These are phyloP conservation scores for Hemitrygon akajei DNA, from an alignment of 2,797 vertebrate genomes.

Conservation along the genomic window DNA sequence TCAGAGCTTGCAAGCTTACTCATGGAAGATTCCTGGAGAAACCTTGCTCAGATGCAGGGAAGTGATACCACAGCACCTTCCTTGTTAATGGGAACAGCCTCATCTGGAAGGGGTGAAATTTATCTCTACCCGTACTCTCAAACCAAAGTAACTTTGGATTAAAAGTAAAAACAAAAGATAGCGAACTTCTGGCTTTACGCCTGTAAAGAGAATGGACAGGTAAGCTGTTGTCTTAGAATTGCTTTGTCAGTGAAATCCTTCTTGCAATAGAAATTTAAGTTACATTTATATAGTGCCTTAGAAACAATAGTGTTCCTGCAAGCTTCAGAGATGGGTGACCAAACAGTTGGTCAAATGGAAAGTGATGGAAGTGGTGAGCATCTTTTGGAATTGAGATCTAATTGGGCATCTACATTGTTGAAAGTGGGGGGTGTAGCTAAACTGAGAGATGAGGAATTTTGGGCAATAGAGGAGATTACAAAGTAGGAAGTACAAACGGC, in stretches of 20 bases:
- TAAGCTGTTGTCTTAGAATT: background rate
- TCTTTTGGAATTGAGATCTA: background rate
- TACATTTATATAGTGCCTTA: background rate
- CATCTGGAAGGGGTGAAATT: too few species aligned
- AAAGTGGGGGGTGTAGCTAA: background rate
- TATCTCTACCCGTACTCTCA: too few species aligned
- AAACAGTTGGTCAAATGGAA: background rate
- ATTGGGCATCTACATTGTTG: background rate
- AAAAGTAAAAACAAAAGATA: background rate
- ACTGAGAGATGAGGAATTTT: too few species aligned
- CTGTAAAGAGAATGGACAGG: background rate
- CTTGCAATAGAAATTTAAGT: background rate
- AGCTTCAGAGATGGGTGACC: too few species aligned
- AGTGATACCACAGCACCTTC: background rate
- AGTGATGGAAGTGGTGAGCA: background rate
- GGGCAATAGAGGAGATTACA: background rate
- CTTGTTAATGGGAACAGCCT: background rate
- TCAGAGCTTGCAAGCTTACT: background rate
- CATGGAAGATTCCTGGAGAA: constrained; percentile 18
- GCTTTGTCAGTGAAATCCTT: background rate
- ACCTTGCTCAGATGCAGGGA: background rate
- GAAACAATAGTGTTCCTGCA: too few species aligned
- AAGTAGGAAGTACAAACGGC: background rate
- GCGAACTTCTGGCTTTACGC: background rate
- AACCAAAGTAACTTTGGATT: background rate